These are phyloP conservation scores for Drosophila colorata DNA, from an alignment of 2,888 invertebrate species.

Conservation along the genomic window DNA sequence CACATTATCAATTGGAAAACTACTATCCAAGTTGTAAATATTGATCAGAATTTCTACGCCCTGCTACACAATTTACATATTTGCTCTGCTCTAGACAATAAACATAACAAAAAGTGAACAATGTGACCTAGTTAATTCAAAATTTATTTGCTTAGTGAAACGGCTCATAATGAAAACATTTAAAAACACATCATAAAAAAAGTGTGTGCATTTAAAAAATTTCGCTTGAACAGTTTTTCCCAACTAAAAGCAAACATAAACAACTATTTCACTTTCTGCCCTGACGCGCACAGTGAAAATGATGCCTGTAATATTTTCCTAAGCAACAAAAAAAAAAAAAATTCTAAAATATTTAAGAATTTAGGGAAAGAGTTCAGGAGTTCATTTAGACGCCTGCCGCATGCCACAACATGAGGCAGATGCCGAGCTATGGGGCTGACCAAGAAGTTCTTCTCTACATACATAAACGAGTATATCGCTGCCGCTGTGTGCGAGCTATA, in stretches of 20 bases:
- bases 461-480: neutral
- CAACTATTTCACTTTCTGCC: constrained; percentile 52
- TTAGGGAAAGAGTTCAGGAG: constrained; percentile 39
- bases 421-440: constrained; percentile 6
- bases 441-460: constrained; percentile 15
- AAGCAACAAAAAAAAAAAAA: constrained; percentile 21
- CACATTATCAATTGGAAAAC: neutral
- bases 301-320: constrained; percentile 64
- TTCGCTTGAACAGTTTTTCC: constrained; percentile 34
- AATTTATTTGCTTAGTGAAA: constrained; percentile 74
- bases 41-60: constrained; percentile 11
- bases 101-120: constrained; percentile 22
- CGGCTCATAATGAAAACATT: constrained; percentile 73
- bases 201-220: constrained; percentile 18
- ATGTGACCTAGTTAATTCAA: constrained; percentile 62
- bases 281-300: constrained; percentile 30
- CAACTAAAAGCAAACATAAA: constrained; percentile 68
- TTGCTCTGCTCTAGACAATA: neutral
- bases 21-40: constrained; percentile 2
- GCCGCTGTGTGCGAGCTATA: constrained; percentile 26
- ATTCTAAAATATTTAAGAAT: constrained; percentile 1
- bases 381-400: constrained; percentile 51
- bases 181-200: constrained; percentile 76
- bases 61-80: constrained; percentile 3
- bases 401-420: constrained; percentile 46